These are phyloP conservation scores for Calyptommatus sinebrachiatus DNA, from an alignment of 2,113 vertebrate genomes.

Conservation along the genomic window DNA sequence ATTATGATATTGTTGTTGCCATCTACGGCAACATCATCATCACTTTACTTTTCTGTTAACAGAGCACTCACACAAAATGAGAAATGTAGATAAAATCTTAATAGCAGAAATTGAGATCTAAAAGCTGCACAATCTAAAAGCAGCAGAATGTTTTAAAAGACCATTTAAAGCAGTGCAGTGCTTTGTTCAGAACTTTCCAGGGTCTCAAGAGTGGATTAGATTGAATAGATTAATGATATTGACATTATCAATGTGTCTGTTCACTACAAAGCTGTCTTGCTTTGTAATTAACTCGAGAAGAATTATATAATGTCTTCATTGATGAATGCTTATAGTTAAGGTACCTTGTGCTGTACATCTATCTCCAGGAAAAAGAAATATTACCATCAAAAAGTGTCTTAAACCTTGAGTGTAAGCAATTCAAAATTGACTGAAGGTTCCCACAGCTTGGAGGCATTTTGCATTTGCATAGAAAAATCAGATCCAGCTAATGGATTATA, in stretches of 20 bases:
- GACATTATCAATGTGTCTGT: not conserved
- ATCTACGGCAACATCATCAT: not conserved
- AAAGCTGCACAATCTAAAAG: not conserved
- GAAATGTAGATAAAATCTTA: not conserved
- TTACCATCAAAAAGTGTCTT: not conserved
- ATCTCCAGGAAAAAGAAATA: too few relatives aligned
- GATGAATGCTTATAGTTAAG: not conserved
- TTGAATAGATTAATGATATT: conserved; percentile 11
- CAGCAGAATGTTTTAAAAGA: not conserved
- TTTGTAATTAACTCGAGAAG: conserved; percentile 5
- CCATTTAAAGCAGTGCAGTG: not conserved
- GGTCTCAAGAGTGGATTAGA: not conserved
- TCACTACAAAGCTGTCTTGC: not conserved
- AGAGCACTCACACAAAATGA: not conserved
- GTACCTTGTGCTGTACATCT: not conserved
- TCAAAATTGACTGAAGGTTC: not conserved
- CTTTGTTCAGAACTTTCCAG: conserved; percentile 2
- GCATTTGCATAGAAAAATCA: not conserved
- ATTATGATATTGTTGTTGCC: not conserved
- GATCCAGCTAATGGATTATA: not conserved
- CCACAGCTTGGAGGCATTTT: not conserved
- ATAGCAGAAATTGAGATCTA: not conserved
- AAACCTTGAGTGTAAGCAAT: not conserved
- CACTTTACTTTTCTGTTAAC: not conserved
- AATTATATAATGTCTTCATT: not conserved